Base-by-base conservation (phyloP, 2,888 invertebrate genomes). In the Melanostoma scalare region DNA sequence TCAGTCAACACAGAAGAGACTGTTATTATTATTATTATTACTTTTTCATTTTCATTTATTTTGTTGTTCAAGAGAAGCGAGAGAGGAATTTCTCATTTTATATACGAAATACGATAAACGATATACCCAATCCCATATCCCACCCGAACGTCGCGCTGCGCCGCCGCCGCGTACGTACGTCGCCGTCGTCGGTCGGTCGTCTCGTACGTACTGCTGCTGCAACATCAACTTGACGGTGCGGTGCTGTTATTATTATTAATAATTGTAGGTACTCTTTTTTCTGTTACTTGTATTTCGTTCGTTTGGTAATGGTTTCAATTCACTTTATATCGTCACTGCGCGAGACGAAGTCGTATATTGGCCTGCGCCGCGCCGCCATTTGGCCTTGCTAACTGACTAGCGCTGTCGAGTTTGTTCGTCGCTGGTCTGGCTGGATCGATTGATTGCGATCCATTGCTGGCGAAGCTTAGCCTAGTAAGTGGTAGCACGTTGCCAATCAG, bases 401-500 rank as follows among this genome's bases (percentile, higher is more conserved):
- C 63, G 38, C 52, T 69, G 63, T 20, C 20, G 20, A 20, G 42
- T 58, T 58, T 52, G 36, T 69, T 75, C 60, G 75, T 53, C 52
- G 67, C 48, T 74, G 33, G 44, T 69, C 75, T 58, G 74, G 58
- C 81, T 81, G 76, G 42, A 69, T 77, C 69, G 55, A 77, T 69
- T 71, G 63, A 77, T 69, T 58, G 56, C 78, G 78, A 82, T 73
- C 68, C 73, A 55, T 61, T 61, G 73, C 72, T 77, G 55, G 75
- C 6, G 76, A 72, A 79, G 75, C 78, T 85, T 55, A 67, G 69
- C 67, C 53, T 67, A 79, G 55, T 65, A 77, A 84, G 68, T 86
- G 78, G 76, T 75, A 85, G 74, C 85, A 85, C 85, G 84, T 84
- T 86, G 78, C 82, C 76, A 79, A 84, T 86, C 84, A 86, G 86